These are phyloP conservation scores for Archivesica marissinica DNA, from an alignment of 1,140 invertebrate species.

Conservation along the genomic window DNA sequence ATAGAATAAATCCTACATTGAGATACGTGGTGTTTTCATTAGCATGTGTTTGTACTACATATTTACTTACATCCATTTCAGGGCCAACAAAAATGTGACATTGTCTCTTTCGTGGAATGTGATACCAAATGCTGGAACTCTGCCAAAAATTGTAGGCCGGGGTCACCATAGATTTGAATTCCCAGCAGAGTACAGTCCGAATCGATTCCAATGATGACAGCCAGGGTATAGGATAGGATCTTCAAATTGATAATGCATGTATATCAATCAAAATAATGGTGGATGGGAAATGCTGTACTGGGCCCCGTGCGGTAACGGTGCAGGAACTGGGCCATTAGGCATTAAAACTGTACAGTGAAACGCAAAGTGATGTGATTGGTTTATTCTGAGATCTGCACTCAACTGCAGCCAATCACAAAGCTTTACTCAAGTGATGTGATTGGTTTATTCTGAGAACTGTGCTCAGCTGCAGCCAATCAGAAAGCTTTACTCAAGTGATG, in stretches of 20 bases:
- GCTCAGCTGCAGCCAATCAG: too few species aligned
- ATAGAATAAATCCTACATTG: too few species aligned
- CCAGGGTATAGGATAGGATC: background rate
- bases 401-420: too few species aligned
- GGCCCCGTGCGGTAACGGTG: background rate
- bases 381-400: too few species aligned
- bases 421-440: too few species aligned
- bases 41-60: background rate
- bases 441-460: too few species aligned
- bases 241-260: background rate
- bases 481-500: too few species aligned
- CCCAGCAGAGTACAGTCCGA: conserved; percentile 90
- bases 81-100: conserved; percentile 96
- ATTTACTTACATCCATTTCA: conserved; percentile 85
- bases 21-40: background rate
- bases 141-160: conserved; percentile 93
- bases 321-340: background rate
- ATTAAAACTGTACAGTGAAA: too few species aligned
- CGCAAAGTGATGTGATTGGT: too few species aligned
- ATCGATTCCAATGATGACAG: conserved; percentile 56
- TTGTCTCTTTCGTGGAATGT: conserved; percentile 98
- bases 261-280: background rate
- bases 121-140: conserved; percentile 97
- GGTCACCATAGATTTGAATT: conserved; percentile 95
- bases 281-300: background rate